These are phyloP conservation scores for Trichechus manatus DNA, from an alignment of 2,113 vertebrate species.

Conservation along the genomic window DNA sequence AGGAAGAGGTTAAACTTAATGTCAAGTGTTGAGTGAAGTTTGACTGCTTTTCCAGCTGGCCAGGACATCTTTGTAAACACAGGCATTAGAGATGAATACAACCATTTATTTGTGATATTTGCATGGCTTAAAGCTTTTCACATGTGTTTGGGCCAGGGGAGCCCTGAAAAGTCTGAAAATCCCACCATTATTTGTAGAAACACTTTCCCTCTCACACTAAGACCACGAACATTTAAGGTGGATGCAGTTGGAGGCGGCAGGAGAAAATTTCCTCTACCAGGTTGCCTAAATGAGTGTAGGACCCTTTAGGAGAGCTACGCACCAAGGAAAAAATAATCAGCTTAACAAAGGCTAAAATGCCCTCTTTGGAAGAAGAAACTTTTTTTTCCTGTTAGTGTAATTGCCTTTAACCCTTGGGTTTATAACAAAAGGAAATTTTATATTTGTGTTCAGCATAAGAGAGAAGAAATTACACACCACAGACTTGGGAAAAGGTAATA, in stretches of 20 bases:
- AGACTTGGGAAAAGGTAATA: not conserved
- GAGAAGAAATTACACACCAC: not conserved
- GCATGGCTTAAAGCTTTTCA: constrained; percentile 52
- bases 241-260: not conserved
- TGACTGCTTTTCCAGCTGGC: constrained; percentile 65
- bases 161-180: constrained; percentile 36
- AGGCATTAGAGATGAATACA: constrained; percentile 32
- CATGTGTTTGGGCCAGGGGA: constrained; percentile 2
- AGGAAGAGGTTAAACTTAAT: constrained; percentile 64
- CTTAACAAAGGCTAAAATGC: not conserved
- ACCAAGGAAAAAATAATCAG: not conserved
- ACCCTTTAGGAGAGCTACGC: not conserved
- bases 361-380: not conserved
- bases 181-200: not conserved
- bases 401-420: not conserved
- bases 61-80: constrained; percentile 62
- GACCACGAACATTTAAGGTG: not conserved
- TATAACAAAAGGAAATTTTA: constrained; percentile 6
- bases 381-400: not conserved
- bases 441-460: constrained; percentile 19
- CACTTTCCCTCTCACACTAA: not conserved
- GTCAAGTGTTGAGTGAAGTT: constrained; percentile 62
- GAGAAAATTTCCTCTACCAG: not conserved
- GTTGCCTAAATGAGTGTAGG: not conserved
- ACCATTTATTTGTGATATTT: constrained; percentile 45